phyloP scores from a whole-genome alignment of 2,888 invertebrate genomes.

The Coelopa pilipes region DNA sequence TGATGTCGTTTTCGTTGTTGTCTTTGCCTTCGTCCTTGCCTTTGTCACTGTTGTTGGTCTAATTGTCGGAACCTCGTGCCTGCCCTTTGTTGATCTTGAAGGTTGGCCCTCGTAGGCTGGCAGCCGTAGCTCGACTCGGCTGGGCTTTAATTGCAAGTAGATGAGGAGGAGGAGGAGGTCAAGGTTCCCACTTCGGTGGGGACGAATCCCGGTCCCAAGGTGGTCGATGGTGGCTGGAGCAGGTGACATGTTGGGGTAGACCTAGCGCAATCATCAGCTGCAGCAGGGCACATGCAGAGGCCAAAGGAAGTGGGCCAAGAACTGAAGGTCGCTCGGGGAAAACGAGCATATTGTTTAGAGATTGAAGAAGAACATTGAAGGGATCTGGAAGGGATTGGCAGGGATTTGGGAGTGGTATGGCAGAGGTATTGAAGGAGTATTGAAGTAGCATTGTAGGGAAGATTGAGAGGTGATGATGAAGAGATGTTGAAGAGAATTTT shows the following conservation, averaged over 20 bases:
- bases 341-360: neutral
- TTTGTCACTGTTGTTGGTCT: neutral
- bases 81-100: neutral
- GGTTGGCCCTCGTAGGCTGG: neutral
- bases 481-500: too few species aligned
- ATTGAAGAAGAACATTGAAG: neutral
- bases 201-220: neutral
- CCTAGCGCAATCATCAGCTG: neutral
- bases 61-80: too few species aligned
- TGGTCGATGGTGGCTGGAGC: neutral
- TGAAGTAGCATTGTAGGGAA: too few species aligned
- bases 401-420: neutral
- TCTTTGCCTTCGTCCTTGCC: neutral
- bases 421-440: neutral
- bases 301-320: neutral
- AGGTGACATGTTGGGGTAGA: neutral
- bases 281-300: neutral
- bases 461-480: too few species aligned
- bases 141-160: conserved; percentile 10
- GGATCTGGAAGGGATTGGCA: neutral
- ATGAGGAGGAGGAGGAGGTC: neutral
- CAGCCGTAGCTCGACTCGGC: neutral
- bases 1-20: neutral
- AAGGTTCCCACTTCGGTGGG: neutral
- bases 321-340: too few species aligned